These are phyloP conservation scores for Chloromyia formosa DNA, from an alignment of 2,888 invertebrate genomes.

Conservation along the genomic window DNA sequence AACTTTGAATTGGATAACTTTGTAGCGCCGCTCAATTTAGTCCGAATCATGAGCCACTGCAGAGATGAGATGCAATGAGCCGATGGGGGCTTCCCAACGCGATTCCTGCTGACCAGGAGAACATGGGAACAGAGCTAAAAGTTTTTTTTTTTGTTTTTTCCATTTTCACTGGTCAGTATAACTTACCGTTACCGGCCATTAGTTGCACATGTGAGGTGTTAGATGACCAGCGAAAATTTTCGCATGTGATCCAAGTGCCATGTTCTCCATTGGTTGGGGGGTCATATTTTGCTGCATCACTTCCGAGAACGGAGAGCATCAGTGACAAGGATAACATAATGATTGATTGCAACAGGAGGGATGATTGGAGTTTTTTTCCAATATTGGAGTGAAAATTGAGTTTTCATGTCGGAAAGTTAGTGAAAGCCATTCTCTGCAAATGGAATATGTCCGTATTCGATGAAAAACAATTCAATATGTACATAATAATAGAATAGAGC, in stretches of 20 bases:
- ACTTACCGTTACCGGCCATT: slow-evolving; percentile 32
- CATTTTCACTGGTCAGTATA: slow-evolving; percentile 35
- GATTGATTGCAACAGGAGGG: slow-evolving; percentile 12
- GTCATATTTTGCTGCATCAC: slow-evolving; percentile 23
- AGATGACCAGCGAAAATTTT: slow-evolving; percentile 29
- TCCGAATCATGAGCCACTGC: too few species aligned
- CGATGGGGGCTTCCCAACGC: too few species aligned
- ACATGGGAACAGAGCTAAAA: too few species aligned
- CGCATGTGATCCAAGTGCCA: neutral
- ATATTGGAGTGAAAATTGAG: too few species aligned
- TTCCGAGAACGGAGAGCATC: neutral
- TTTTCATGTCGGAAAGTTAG: too few species aligned
- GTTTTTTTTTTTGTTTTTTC: slow-evolving; percentile 5
- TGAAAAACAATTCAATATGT: too few species aligned
- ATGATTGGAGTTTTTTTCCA: neutral
- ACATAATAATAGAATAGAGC: too few species aligned
- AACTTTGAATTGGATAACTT: slow-evolving; percentile 36
- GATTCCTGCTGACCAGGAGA: too few species aligned
- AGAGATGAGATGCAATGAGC: too few species aligned
- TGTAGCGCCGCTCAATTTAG: neutral
- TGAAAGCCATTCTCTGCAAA: too few species aligned
- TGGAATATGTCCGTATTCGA: too few species aligned
- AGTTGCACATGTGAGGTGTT: slow-evolving; percentile 35
- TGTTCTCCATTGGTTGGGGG: neutral
- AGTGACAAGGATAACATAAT: slow-evolving; percentile 18